phyloP scores from a whole-genome alignment of 2,113 vertebrate species.

The Indicator indicator region DNA sequence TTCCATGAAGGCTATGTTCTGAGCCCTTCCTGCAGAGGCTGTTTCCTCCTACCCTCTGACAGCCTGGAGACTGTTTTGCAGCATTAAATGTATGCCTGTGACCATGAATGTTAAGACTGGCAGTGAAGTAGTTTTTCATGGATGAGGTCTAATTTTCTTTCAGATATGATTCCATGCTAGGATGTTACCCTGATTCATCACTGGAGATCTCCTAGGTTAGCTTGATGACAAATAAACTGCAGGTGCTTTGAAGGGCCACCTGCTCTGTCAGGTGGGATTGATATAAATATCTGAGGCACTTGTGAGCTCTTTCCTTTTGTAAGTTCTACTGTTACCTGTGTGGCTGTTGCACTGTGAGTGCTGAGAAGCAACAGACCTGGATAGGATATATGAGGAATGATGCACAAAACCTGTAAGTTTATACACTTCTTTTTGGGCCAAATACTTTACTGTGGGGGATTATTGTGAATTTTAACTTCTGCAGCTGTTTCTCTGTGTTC shows the following conservation, averaged over 20 bases:
- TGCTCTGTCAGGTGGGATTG: neutral
- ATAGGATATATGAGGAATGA: neutral
- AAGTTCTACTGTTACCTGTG: neutral
- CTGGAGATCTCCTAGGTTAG: neutral
- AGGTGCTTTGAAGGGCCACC: conserved; percentile 17
- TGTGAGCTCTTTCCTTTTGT: neutral
- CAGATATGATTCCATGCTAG: accelerated
- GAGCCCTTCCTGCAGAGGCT: neutral
- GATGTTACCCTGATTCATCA: neutral
- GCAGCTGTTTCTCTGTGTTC: conserved; percentile 56
- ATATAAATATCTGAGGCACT: neutral
- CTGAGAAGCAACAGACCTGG: neutral
- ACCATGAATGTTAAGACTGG: neutral
- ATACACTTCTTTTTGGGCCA: conserved; percentile 31
- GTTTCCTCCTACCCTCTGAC: accelerated
- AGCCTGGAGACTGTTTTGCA: neutral
- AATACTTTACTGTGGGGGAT: conserved; percentile 8
- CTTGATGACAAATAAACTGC: neutral
- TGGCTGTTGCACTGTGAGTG: neutral
- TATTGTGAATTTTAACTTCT: conserved; percentile 32
- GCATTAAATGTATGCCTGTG: neutral
- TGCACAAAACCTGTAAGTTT: conserved; percentile 34
- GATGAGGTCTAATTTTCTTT: neutral
- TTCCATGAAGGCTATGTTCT: neutral
- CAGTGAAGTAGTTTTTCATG: neutral